phyloP scores from a whole-genome alignment of 2,888 invertebrate genomes.

The Diploptera punctata region DNA sequence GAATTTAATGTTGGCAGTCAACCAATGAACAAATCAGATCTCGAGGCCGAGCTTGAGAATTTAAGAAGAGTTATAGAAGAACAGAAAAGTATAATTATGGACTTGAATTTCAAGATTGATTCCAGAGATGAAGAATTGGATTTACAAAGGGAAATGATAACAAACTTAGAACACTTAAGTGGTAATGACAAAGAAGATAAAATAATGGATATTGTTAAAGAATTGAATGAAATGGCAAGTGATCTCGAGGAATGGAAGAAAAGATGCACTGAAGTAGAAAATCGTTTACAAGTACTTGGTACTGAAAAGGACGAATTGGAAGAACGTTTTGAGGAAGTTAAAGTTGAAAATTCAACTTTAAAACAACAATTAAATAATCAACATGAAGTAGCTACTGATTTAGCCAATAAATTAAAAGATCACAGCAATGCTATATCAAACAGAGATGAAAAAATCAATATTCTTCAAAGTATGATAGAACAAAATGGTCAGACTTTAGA shows the following conservation, averaged over 20 bases:
- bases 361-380: constrained; percentile 20
- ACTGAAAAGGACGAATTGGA: constrained; percentile 31
- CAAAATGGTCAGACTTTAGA: constrained; percentile 17
- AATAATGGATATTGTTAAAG: constrained; percentile 33
- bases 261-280: constrained; percentile 35
- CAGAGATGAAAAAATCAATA: constrained; percentile 21
- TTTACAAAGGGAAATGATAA: constrained; percentile 35
- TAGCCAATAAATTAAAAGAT: constrained; percentile 29
- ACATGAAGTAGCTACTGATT: constrained; percentile 10
- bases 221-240: constrained; percentile 28
- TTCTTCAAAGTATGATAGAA: constrained; percentile 18
- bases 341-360: constrained; percentile 27
- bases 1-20: background rate
- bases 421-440: constrained; percentile 8
- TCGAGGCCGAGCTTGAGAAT: constrained; percentile 67
- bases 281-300: constrained; percentile 25
- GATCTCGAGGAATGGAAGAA: constrained; percentile 40
- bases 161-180: constrained; percentile 29
- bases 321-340: constrained; percentile 27
- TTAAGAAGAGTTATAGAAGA: constrained; percentile 72
- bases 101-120: constrained; percentile 63
- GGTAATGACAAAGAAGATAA: constrained; percentile 29
- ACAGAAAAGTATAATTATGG: constrained; percentile 62
- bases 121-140: constrained; percentile 56
- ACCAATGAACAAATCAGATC: constrained; percentile 22